These are phyloP conservation scores for Exaiptasia diaphana DNA, from an alignment of 64 coral and sea anemone genomes.

Conservation along the genomic window DNA sequence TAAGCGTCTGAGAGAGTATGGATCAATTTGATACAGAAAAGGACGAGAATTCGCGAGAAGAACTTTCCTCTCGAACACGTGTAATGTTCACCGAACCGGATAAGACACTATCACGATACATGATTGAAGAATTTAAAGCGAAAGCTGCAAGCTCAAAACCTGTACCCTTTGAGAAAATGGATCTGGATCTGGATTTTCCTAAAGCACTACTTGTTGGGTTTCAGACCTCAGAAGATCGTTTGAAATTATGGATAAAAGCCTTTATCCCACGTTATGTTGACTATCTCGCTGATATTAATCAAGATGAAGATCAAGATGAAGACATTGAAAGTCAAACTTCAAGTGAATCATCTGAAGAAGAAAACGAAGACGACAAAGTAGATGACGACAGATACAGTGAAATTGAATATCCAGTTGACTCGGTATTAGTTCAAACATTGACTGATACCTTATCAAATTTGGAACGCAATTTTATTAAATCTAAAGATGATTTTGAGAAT, in stretches of 20 bases:
- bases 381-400: too few relatives aligned
- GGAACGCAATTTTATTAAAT: constrained; percentile 7
- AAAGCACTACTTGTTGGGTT: constrained; percentile 14
- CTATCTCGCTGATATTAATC: too few relatives aligned
- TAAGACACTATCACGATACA: constrained; percentile 9
- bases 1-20: not conserved
- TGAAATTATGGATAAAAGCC: constrained; percentile 28
- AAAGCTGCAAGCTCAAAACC: constrained; percentile 22
- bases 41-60: not conserved
- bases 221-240: constrained; percentile 4
- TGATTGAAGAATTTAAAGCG: constrained; percentile 23
- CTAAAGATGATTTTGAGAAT: constrained; percentile 26
- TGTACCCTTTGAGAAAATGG: constrained; percentile 23
- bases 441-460: constrained; percentile 1
- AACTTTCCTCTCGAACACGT: not conserved
- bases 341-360: too few relatives aligned
- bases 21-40: not conserved
- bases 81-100: not conserved
- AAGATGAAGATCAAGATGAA: too few relatives aligned
- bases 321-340: too few relatives aligned
- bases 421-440: constrained; percentile 11
- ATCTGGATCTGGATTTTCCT: constrained; percentile 13
- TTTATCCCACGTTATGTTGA: constrained; percentile 17
- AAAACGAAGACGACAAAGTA: too few relatives aligned
- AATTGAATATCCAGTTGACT: too few relatives aligned